Evolutionary conservation across 2,888 invertebrate species (phyloP).

Genomic region (Drymonia ruficornis): DNA sequence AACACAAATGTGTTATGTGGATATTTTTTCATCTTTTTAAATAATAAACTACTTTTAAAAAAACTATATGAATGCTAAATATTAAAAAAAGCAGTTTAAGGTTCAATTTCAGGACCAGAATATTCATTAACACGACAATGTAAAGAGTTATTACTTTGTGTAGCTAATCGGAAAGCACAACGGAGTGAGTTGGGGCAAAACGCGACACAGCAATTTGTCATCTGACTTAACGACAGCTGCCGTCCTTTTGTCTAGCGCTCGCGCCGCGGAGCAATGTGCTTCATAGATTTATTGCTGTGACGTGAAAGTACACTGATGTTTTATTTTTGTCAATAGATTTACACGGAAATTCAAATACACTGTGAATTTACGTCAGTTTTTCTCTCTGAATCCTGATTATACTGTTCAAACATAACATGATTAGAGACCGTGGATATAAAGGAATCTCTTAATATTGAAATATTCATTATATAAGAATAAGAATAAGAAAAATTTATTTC

Average conservation of each 20-base stretch:
- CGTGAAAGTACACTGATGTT: slow-evolving; percentile 32
- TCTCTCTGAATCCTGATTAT: no score
- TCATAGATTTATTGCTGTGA: slow-evolving; percentile 35
- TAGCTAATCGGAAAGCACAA: slow-evolving; percentile 13
- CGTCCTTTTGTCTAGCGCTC: slow-evolving; percentile 54
- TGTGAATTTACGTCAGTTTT: background rate
- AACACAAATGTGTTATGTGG: no score
- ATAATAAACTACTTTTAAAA: no score
- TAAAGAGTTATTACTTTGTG: background rate
- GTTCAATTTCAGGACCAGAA: background rate
- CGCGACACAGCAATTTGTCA: slow-evolving; percentile 63
- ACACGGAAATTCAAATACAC: background rate
- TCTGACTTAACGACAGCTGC: slow-evolving; percentile 59
- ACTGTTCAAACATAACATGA: no score
- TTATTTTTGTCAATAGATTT: slow-evolving; percentile 13
- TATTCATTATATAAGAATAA: no score
- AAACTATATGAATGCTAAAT: no score
- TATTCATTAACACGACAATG: background rate
- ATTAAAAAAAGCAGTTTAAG: no score
- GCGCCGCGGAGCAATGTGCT: slow-evolving; percentile 31
- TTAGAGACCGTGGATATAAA: no score
- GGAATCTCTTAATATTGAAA: no score
- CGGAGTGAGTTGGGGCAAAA: slow-evolving; percentile 18
- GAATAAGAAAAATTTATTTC: no score
- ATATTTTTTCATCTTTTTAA: no score